These are phyloP conservation scores for Otus sunia DNA, from an alignment of 2,113 vertebrate species.

Conservation along the genomic window DNA sequence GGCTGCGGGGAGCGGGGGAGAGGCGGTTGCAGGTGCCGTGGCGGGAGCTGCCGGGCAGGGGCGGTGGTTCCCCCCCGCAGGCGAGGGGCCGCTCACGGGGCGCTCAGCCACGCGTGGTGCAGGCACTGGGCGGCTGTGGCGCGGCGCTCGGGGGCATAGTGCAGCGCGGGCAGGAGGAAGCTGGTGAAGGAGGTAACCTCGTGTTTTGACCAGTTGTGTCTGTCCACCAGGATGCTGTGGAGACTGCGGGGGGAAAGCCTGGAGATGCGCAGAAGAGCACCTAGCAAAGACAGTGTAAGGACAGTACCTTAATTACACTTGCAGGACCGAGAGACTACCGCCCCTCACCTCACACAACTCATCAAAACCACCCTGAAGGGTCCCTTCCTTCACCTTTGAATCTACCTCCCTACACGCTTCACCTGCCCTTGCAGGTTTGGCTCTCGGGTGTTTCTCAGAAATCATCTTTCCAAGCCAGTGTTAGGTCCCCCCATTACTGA, in stretches of 20 bases:
- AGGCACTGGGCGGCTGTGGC: slow-evolving; percentile 81
- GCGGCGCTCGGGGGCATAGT: slow-evolving; percentile 76
- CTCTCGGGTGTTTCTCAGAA: not conserved
- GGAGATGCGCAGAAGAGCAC: slow-evolving; percentile 75
- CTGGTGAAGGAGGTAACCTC: slow-evolving; percentile 70
- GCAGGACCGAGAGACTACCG: fast-evolving
- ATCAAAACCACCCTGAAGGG: not conserved
- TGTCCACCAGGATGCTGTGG: slow-evolving; percentile 76
- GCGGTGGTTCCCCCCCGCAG: too few species aligned
- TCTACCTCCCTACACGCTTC: not conserved
- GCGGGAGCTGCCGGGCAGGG: not conserved
- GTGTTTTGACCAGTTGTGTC: slow-evolving; percentile 73
- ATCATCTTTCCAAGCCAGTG: not conserved
- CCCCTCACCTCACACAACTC: fast-evolving
- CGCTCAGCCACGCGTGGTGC: slow-evolving; percentile 78
- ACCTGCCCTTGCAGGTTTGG: not conserved
- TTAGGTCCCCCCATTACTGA: fast-evolving
- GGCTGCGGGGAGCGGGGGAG: not conserved
- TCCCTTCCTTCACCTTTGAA: fast-evolving
- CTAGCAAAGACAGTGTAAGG: slow-evolving; percentile 40
- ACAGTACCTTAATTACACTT: not conserved
- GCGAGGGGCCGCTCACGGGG: not conserved
- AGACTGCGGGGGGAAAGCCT: slow-evolving; percentile 75
- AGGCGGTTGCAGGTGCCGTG: not conserved
- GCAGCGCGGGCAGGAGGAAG: slow-evolving; percentile 81